Percentiles rank a stretch among this genome's conserved stretches.
Evolutionary conservation across 2,888 invertebrate genomes (phyloP).

Genomic region (Petrophora chlorosata): DNA sequence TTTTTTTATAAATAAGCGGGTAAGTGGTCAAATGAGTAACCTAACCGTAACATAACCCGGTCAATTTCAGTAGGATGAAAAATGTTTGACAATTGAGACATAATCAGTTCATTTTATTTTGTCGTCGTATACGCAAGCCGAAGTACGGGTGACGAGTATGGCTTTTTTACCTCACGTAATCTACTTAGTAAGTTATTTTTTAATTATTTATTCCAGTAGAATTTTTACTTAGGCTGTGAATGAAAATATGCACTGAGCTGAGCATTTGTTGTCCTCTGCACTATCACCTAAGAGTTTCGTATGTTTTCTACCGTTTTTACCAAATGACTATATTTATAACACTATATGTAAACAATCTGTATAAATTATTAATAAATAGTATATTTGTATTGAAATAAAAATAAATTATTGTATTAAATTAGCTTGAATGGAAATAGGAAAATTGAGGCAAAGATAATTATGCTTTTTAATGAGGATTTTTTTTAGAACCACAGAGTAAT

Average conservation of each 20-base stretch:
- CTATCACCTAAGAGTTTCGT: constrained; percentile 34
- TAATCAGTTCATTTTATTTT: too few relatives aligned
- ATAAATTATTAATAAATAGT: background rate
- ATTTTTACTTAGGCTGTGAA: constrained; percentile 12
- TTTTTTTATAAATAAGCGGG: too few relatives aligned
- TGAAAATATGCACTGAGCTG: constrained; percentile 11
- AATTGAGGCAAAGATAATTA: background rate
- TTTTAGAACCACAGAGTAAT: too few relatives aligned
- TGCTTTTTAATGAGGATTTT: too few relatives aligned
- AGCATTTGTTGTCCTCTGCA: constrained; percentile 34
- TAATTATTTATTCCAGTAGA: background rate
- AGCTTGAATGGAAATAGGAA: constrained; percentile 15
- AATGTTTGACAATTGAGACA: too few relatives aligned
- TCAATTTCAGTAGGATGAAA: too few relatives aligned
- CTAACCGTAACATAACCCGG: too few relatives aligned
- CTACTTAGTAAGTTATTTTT: background rate
- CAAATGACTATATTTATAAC: constrained; percentile 22
- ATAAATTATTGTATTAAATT: background rate
- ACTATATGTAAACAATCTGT: background rate
- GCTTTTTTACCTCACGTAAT: background rate
- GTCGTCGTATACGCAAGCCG: too few relatives aligned
- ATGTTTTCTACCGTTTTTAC: constrained; percentile 25
- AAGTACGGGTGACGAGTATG: too few relatives aligned
- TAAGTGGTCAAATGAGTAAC: too few relatives aligned
- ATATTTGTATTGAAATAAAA: background rate